Evolutionary conservation across 2,888 invertebrate genomes (phyloP), one percentile per base, ranked within the genome.

Genomic region (Melanargia galathea): DNA sequence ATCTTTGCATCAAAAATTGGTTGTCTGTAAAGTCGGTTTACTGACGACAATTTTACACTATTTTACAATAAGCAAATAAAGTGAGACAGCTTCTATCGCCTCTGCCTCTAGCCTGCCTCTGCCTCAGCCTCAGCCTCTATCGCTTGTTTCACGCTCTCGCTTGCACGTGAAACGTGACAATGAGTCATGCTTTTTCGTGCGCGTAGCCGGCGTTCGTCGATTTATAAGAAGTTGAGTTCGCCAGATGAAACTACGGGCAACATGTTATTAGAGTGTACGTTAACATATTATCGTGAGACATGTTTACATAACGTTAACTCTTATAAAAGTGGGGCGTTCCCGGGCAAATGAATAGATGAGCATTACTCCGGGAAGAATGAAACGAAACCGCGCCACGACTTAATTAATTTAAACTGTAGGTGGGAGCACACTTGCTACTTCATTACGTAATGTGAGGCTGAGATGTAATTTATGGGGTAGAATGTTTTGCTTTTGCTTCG

Each of bases 331-430:
- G 52, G 57, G 64, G 57, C 64, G 64, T 64, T 52, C 60, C 62
- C 57, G 57, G 57, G 45, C 62, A 35, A 60, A 60, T 38, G 56
- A 65, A 62, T 52, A 65, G 62, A 52, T 55, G 38, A 22, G 43
- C 62, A 64, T 67, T 60, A 64, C 64, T 51, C 51, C 51, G 30
- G 20, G 46, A 60, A 60, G 55, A 70, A 65, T 62, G 60, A 67
- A 68, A 69, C 52, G 62, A 64, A 63, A 66, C 70, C 58, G 49
- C 45, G 62, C 16, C 24, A 45, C 58, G 60, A 62, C 60, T 66
- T 70, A 66, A 70, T 70, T 70, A 69, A 70, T 70, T 69, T 70
- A 67, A 69, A 70, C 61, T 64, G 61, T 60, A 66, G 60, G 56
- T 60, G 55, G 52, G 43, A 33, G 51, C 58, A 59, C 59, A 55